Base-by-base conservation (phyloP, 2,797 vertebrate species). In the Onychomys torridus region DNA sequence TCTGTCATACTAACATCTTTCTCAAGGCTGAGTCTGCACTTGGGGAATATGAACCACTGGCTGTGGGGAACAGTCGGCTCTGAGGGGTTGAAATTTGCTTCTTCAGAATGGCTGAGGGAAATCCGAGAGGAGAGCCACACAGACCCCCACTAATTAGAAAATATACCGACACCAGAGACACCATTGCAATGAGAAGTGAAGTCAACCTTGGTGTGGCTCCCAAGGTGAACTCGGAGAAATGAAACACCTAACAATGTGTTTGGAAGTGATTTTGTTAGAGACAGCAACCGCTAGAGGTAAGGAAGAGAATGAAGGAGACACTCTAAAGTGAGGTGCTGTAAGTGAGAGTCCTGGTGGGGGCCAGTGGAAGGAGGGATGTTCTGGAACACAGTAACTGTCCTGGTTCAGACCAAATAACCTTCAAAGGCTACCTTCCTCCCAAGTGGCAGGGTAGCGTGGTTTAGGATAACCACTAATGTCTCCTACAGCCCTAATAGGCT, bases 1-100 rank as follows among this genome's bases (percentile, higher is more conserved):
- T 92, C 46, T 94, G 89, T 94, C 96, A 87, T n/a, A 29, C 46
- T 92, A 75, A 90, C 94, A 73, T 97, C 95, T 94, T 73, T 93
- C 85, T 96, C 95, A 92, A 93, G 52, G 34, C 77, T 89, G 75
- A 89, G 49, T 0, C 0, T 61, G 12, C 63, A 84, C 57, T 63
- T 88, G 3, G 37, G 75, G 90, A 97, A 90, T 25, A 25, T 63
- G 75, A 93, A 85, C 61, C 71, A 25, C 19, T 69, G 59, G 76
- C 82, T 90, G 63, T 2, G 3, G 32, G 9, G 40, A 69, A 46
- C 63, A 61, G 88, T 73, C 10, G 37, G 90, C 61, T 82, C 93
- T 19, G 67, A 83, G 94, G 71, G 55, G 34, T 52, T 91, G 61
- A 86, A 67, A 57, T 63, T 52, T 32, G 43, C 78, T 91, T 86